Percentiles rank a stretch among this genome's conserved stretches.
Conservation (phyloP, 2,113 vertebrate species). For the Siphamia tubifer region DNA sequence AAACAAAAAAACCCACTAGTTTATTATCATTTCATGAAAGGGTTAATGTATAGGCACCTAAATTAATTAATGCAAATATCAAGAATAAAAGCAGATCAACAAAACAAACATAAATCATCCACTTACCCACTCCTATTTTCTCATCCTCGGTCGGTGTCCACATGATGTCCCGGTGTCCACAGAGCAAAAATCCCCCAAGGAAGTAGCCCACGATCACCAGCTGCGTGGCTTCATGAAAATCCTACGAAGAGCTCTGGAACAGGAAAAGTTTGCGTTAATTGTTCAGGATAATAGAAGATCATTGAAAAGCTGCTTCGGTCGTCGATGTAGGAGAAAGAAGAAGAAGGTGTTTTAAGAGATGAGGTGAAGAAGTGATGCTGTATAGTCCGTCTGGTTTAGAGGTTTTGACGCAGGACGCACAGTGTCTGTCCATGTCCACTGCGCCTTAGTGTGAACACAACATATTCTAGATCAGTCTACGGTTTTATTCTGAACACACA, state of each 20-base stretch:
- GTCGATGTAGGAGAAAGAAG: neutral
- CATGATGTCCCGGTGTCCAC: slow-evolving; percentile 64
- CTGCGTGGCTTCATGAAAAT: slow-evolving; percentile 51
- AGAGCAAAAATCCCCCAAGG: slow-evolving; percentile 20
- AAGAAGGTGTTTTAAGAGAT: neutral
- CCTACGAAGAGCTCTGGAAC: neutral
- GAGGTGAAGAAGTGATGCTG: neutral
- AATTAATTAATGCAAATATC: neutral
- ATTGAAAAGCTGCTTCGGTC: fast-evolving
- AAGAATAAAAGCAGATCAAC: neutral
- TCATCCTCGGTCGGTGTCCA: slow-evolving; percentile 82
- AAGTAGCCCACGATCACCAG: slow-evolving; percentile 23
- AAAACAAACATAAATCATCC: neutral
- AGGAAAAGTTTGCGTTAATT: slow-evolving; percentile 16
- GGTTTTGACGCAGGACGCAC: slow-evolving; percentile 33
- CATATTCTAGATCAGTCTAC: too few species aligned
- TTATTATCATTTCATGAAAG: too few species aligned
- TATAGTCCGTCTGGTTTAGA: neutral
- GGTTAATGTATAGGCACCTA: neutral
- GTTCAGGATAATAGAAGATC: neutral
- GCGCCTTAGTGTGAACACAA: neutral
- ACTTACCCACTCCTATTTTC: slow-evolving; percentile 82
- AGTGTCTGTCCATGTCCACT: slow-evolving; percentile 12
- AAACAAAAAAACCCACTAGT: too few species aligned
- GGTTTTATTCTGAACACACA: too few species aligned